A percentile compares a stretch with the other conserved stretches of the same genome.
phyloP scores from a whole-genome alignment of 2,113 vertebrate genomes.

The Stercorarius parasiticus region DNA sequence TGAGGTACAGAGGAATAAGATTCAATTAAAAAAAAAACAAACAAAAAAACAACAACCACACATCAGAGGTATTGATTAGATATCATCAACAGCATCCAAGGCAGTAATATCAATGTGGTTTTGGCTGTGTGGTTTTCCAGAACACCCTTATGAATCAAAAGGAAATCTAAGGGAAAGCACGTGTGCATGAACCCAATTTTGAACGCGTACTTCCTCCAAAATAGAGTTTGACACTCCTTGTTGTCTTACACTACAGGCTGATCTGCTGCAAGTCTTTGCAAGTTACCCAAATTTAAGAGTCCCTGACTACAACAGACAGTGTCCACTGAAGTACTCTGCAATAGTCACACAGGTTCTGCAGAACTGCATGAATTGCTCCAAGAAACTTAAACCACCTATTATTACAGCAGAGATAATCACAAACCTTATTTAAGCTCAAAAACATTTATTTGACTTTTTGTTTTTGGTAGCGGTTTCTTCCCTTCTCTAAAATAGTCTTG shows the following conservation, averaged over 20 bases:
- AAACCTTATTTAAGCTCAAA: neutral
- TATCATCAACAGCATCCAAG: neutral
- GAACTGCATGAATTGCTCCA: neutral
- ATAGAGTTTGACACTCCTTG: neutral
- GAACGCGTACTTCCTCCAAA: neutral
- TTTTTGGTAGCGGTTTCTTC: neutral
- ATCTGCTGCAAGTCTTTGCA: neutral
- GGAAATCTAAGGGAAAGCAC: neutral
- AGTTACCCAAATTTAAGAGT: slow-evolving; percentile 15
- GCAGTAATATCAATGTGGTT: neutral
- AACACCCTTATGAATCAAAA: neutral
- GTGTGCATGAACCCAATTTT: neutral
- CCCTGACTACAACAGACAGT: neutral
- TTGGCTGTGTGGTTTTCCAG: neutral
- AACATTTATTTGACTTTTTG: neutral
- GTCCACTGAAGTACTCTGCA: neutral
- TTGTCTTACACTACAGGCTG: neutral
- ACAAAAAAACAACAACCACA: too few relatives aligned
- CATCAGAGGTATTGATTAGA: neutral
- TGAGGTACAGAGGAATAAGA: neutral
- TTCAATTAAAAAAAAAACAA: neutral
- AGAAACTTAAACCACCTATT: neutral
- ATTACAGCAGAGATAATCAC: slow-evolving; percentile 6
- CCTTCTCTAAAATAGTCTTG: neutral
- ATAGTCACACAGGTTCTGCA: neutral